These are phyloP conservation scores for Abrostola tripartita DNA, from an alignment of 2,888 invertebrate species.

Conservation along the genomic window DNA sequence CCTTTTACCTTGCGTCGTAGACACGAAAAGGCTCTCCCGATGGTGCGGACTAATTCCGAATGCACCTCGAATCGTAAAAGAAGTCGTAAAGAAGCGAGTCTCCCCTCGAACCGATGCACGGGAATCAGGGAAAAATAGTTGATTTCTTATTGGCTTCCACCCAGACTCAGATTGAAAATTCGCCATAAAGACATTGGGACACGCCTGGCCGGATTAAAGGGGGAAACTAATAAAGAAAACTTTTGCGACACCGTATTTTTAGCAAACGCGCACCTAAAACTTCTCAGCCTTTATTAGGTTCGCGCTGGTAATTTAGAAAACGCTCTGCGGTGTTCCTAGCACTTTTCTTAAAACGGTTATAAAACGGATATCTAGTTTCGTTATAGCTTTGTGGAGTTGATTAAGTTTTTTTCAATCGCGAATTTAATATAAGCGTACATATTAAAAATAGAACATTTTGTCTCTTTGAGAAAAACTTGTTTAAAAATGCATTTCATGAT, in stretches of 20 bases:
- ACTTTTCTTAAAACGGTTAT: slow-evolving; percentile 66
- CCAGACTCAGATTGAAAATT: slow-evolving; percentile 88
- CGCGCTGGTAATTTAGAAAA: slow-evolving; percentile 78
- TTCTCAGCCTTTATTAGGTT: slow-evolving; percentile 83
- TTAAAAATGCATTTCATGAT: slow-evolving; percentile 61
- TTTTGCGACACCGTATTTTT: slow-evolving; percentile 88
- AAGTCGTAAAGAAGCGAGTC: slow-evolving; percentile 86
- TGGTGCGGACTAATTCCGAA: slow-evolving; percentile 85
- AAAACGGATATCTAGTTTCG: slow-evolving; percentile 69
- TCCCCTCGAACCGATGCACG: slow-evolving; percentile 85
- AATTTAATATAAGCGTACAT: slow-evolving; percentile 54
- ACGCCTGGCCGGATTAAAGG: slow-evolving; percentile 87
- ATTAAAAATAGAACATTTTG: slow-evolving; percentile 43
- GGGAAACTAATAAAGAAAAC: slow-evolving; percentile 88
- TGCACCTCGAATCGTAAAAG: slow-evolving; percentile 89
- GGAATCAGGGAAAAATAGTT: slow-evolving; percentile 87
- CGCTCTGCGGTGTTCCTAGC: slow-evolving; percentile 69
- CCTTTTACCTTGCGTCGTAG: slow-evolving; percentile 85
- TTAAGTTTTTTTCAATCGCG: slow-evolving; percentile 71
- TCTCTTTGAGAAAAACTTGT: slow-evolving; percentile 24
- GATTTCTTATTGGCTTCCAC: slow-evolving; percentile 88
- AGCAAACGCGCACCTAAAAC: slow-evolving; percentile 84
- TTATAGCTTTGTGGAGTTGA: slow-evolving; percentile 68
- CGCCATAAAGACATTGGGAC: slow-evolving; percentile 88
- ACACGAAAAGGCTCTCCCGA: slow-evolving; percentile 86